phyloP scores from a whole-genome alignment of 1,140 invertebrate species.

The Zaprionus tsacasi region DNA sequence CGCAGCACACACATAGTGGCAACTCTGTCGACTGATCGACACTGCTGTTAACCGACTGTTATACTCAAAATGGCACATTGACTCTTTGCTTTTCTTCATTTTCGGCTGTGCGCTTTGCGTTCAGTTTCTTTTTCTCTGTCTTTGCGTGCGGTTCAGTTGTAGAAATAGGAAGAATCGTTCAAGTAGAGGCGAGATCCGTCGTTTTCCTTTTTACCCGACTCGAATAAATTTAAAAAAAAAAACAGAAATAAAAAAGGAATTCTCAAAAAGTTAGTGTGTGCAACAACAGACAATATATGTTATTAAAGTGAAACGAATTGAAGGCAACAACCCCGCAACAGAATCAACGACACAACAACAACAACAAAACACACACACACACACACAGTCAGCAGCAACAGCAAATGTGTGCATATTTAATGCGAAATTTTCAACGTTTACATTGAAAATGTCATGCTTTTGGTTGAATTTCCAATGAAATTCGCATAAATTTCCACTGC shows the following conservation, averaged over 20 bases:
- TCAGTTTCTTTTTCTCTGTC: conserved; percentile 78
- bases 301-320: conserved; percentile 50
- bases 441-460: conserved; percentile 17
- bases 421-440: conserved; percentile 54
- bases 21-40: conserved; percentile 47
- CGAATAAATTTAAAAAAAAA: conserved; percentile 63
- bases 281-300: conserved; percentile 50
- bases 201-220: conserved; percentile 64
- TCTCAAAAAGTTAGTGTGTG: conserved; percentile 53
- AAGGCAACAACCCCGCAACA: conserved; percentile 37
- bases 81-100: conserved; percentile 37
- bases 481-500: conserved; percentile 34
- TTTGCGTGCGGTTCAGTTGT: conserved; percentile 73
- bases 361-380: conserved; percentile 45
- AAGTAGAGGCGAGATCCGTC: conserved; percentile 69
- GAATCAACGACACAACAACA: conserved; percentile 36
- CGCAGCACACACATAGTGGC: conserved; percentile 38
- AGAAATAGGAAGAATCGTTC: conserved; percentile 72
- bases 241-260: conserved; percentile 63
- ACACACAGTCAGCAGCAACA: conserved; percentile 59
- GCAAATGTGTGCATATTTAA: conserved; percentile 75
- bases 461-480: conserved; percentile 22
- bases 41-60: conserved; percentile 32
- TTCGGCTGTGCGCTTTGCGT: conserved; percentile 64
- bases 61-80: conserved; percentile 47